phyloP scores from a whole-genome alignment of 2,888 invertebrate genomes.

The Sepiola atlantica region DNA sequence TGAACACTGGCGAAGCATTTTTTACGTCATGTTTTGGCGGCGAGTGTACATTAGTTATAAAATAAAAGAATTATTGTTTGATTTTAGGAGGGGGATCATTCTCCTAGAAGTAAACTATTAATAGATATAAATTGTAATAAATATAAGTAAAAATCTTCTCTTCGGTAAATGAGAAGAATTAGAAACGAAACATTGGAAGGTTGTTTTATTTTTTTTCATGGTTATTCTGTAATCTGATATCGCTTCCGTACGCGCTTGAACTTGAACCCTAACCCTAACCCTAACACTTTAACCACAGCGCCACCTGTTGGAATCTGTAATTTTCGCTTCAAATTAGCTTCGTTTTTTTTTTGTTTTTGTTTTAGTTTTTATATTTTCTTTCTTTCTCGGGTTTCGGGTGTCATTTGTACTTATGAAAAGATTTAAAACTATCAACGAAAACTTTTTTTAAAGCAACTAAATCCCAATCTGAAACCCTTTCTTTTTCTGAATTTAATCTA shows the following conservation, averaged over 20 bases:
- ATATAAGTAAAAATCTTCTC: background rate
- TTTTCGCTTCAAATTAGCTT: background rate
- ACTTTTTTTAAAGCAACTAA: background rate
- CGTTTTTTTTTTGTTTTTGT: background rate
- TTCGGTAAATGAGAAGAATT: background rate
- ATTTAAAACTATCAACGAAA: background rate
- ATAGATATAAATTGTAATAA: conserved; percentile 4
- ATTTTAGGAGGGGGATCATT: background rate
- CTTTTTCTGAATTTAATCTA: background rate
- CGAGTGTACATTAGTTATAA: no score
- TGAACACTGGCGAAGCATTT: no score
- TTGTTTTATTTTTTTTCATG: background rate
- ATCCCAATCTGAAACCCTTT: background rate
- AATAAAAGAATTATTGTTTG: no score
- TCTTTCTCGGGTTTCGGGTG: background rate
- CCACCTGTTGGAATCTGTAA: background rate
- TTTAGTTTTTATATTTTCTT: background rate
- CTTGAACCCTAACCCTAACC: no score
- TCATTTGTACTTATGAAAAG: background rate
- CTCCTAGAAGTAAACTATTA: background rate
- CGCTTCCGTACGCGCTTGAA: background rate
- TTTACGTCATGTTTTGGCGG: no score
- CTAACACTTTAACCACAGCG: background rate
- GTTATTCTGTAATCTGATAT: background rate
- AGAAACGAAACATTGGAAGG: background rate